Percentiles rank a stretch among this genome's conserved stretches.
Evolutionary conservation across 1,140 invertebrate genomes (phyloP).

Genomic region (Zaprionus tsacasi): DNA sequence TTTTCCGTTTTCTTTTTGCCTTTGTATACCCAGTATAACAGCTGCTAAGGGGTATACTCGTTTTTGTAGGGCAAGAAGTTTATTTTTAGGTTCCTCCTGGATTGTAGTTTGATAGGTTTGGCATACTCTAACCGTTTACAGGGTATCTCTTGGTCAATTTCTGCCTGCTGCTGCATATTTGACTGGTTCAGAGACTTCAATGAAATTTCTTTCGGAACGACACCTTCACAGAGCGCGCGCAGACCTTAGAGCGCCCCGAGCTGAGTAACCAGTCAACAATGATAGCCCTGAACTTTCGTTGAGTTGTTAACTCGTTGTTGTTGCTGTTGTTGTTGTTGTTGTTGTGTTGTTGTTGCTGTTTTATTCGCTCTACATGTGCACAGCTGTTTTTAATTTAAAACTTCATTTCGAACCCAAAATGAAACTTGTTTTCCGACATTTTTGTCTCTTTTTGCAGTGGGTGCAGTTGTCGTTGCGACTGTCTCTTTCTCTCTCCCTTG

Average conservation of each 20-base stretch:
- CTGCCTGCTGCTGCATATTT: neutral
- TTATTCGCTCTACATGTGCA: slow-evolving; percentile 43
- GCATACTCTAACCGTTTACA: neutral
- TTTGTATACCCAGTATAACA: neutral
- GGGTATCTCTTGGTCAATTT: neutral
- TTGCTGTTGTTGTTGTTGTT: neutral
- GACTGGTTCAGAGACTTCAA: slow-evolving; percentile 21
- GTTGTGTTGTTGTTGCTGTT: slow-evolving; percentile 17
- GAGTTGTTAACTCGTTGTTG: slow-evolving; percentile 43
- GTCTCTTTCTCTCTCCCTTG: slow-evolving; percentile 12
- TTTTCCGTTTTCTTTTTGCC: slow-evolving; percentile 1
- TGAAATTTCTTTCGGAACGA: slow-evolving; percentile 50
- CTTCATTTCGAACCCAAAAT: slow-evolving; percentile 46
- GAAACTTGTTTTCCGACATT: slow-evolving; percentile 56
- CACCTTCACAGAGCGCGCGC: slow-evolving; percentile 30
- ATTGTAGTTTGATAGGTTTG: no score
- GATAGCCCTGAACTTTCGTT: slow-evolving; percentile 57
- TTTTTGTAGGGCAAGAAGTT: no score
- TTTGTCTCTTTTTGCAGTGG: slow-evolving; percentile 50
- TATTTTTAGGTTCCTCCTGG: no score
- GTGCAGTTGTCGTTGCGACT: slow-evolving; percentile 38
- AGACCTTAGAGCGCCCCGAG: slow-evolving; percentile 15
- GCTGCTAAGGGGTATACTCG: neutral
- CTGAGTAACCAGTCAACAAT: slow-evolving; percentile 32
- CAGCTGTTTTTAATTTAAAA: slow-evolving; percentile 57